Percentiles rank a stretch among this genome's conserved stretches.
Conservation (phyloP, 2,888 invertebrate genomes). For the Lycia hirtaria region DNA sequence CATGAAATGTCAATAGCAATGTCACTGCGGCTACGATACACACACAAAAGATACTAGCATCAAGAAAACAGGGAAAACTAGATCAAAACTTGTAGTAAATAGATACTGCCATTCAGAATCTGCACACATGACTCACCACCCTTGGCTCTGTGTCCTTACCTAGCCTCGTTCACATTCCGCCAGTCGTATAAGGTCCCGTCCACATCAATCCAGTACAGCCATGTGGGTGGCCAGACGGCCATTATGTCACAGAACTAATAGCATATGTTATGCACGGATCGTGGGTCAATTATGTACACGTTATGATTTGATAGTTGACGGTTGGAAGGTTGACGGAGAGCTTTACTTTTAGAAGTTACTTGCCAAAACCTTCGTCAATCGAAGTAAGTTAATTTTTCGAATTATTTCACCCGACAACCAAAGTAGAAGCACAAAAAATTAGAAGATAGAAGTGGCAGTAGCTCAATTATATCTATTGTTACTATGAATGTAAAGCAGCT, state of each 20-base stretch:
- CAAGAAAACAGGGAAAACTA: background rate
- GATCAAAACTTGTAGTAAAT: background rate
- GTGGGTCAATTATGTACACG: constrained; percentile 1
- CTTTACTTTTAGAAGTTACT: background rate
- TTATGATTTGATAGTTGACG: constrained; percentile 10
- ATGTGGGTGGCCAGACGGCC: constrained; percentile 26
- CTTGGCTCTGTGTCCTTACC: constrained; percentile 19
- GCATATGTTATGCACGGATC: constrained; percentile 3
- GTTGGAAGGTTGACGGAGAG: background rate
- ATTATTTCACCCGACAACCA: too few species aligned
- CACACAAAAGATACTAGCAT: too few species aligned
- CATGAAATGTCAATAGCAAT: too few species aligned
- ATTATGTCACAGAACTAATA: constrained; percentile 3
- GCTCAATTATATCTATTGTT: too few species aligned
- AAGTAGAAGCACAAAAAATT: too few species aligned
- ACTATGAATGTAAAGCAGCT: too few species aligned
- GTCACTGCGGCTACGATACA: too few species aligned
- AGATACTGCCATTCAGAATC: constrained; percentile 8
- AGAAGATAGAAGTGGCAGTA: too few species aligned
- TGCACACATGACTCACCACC: constrained; percentile 16
- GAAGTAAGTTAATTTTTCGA: too few species aligned
- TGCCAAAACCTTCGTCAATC: background rate
- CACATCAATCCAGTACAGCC: constrained; percentile 17
- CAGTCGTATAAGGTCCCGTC: constrained; percentile 25
- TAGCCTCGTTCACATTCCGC: constrained; percentile 24